Evolutionary conservation across 2,113 vertebrate genomes (phyloP).

Genomic region (Empidonax traillii): DNA sequence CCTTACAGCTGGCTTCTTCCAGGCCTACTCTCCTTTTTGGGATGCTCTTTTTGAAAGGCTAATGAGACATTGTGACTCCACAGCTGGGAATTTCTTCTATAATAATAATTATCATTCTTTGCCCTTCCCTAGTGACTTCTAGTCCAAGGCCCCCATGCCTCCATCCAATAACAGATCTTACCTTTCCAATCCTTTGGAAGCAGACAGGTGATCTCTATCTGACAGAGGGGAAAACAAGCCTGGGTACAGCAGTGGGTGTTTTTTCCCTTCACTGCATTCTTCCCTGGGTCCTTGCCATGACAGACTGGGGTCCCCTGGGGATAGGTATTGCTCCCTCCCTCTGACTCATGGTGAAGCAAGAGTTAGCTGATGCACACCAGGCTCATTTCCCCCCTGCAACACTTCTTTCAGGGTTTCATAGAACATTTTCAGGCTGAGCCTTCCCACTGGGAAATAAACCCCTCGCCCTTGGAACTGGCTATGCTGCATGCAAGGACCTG

Average conservation of each 20-base stretch:
- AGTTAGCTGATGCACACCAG: rapidly evolving
- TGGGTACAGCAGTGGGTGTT: rapidly evolving
- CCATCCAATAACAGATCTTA: neutral
- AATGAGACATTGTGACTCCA: neutral
- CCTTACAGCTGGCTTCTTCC: neutral
- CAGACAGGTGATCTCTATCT: neutral
- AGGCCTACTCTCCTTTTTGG: rapidly evolving
- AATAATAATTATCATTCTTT: neutral
- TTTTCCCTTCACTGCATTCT: neutral
- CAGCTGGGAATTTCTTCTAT: neutral
- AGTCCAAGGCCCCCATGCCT: rapidly evolving
- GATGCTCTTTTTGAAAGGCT: neutral
- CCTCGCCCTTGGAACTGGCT: rapidly evolving
- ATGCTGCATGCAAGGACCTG: rapidly evolving
- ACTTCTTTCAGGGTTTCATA: neutral
- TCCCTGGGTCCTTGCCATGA: neutral
- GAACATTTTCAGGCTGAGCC: neutral
- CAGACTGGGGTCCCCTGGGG: neutral
- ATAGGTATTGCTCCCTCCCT: neutral
- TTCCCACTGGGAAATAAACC: neutral
- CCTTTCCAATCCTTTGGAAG: neutral
- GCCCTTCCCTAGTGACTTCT: neutral
- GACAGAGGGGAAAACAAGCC: neutral
- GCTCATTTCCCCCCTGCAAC: neutral
- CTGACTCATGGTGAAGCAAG: neutral